phyloP scores from a whole-genome alignment of 1,140 invertebrate species.

The Triops longicaudatus region DNA sequence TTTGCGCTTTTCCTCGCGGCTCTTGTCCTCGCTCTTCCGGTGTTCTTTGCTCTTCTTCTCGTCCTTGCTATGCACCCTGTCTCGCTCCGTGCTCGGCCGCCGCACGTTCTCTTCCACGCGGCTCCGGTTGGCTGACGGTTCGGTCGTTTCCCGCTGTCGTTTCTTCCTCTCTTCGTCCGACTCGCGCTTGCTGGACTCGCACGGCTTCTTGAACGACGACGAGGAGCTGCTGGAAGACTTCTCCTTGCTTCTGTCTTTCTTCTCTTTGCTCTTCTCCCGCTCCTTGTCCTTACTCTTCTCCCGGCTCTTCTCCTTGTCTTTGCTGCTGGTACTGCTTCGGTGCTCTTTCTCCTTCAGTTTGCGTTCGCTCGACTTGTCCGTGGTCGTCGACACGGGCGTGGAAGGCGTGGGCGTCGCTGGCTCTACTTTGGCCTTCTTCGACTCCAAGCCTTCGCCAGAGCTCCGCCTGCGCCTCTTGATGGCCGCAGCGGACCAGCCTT shows the following conservation, averaged over 20 bases:
- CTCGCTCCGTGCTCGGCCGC: conserved; percentile 30
- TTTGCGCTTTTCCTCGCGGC: conserved; percentile 31
- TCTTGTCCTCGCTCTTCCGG: conserved; percentile 29
- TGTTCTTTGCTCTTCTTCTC: conserved; percentile 31
- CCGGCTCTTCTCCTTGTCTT: conserved; percentile 37
- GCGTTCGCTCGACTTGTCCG: conserved; percentile 21
- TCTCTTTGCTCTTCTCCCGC: conserved; percentile 31
- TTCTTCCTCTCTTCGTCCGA: conserved; percentile 31
- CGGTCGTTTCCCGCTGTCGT: conserved; percentile 30
- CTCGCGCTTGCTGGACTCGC: conserved; percentile 29
- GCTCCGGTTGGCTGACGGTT: conserved; percentile 41
- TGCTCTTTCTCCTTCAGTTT: conserved; percentile 31
- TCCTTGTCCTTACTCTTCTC: conserved; percentile 31
- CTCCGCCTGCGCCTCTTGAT: conserved; percentile 14
- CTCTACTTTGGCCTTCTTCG: conserved; percentile 23
- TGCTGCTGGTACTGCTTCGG: conserved; percentile 34
- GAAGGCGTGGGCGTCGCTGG: neutral
- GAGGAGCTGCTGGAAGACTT: conserved; percentile 40
- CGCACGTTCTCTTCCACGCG: conserved; percentile 38
- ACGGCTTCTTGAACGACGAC: conserved; percentile 36
- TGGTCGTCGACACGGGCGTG: neutral
- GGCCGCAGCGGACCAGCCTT: neutral
- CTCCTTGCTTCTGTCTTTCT: conserved; percentile 38
- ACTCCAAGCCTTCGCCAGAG: neutral
- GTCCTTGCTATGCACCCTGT: conserved; percentile 26